phyloP scores from a whole-genome alignment of 2,113 vertebrate species.

The Nannospalax galili region DNA sequence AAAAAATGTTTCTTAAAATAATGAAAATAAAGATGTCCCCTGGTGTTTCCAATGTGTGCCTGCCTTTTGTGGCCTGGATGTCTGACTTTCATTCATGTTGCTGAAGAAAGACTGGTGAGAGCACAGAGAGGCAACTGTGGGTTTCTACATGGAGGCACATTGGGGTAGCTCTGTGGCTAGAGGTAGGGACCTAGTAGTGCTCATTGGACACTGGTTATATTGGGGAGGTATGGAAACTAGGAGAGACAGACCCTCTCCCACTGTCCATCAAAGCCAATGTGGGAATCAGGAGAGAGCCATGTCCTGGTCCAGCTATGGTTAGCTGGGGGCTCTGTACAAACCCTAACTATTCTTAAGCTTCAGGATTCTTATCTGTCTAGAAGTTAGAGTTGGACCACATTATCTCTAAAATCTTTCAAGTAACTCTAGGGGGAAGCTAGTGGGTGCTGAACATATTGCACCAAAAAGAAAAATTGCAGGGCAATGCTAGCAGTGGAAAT shows the following conservation, averaged over 20 bases:
- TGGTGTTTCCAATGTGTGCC: background rate
- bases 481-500: background rate
- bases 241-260: background rate
- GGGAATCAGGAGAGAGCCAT: background rate
- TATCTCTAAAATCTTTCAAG: background rate
- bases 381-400: background rate
- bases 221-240: background rate
- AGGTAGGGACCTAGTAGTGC: background rate
- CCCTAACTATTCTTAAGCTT: background rate
- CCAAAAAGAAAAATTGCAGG: background rate
- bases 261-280: background rate
- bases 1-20: conserved; percentile 31
- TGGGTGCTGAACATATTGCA: background rate
- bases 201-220: background rate
- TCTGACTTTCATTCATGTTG: background rate
- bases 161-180: background rate
- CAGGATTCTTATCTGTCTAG: background rate
- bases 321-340: background rate
- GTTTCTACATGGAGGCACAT: background rate
- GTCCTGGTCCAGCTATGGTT: background rate
- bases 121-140: background rate
- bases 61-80: background rate
- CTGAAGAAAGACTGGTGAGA: background rate
- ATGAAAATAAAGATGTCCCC: background rate
- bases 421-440: conserved; percentile 8